Base-by-base conservation (phyloP, 2,113 vertebrate genomes). In the Triplophysa rosa region DNA sequence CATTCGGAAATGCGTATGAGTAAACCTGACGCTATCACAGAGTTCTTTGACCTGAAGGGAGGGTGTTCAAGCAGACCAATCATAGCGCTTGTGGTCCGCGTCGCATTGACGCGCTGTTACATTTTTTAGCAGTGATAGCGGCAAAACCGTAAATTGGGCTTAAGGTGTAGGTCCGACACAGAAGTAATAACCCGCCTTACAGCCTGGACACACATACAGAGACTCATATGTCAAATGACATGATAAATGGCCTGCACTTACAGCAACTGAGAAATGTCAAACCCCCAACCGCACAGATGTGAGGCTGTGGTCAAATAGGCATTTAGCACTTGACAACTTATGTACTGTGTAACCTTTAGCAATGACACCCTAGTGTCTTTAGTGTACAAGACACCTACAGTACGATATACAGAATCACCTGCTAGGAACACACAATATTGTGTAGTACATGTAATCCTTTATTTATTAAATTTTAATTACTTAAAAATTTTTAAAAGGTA, bases 221-320 rank as follows among this genome's bases (percentile, higher is more conserved):
- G 4, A n/a, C 8, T n/a, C 21, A 62, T 63, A 16, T 40, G 23
- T 49, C 23, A 59, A 63, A 26, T 7, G 10, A 29, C 16, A 63
- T 75, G 72, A 62, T 47, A 75, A 63, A 63, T 63, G 14, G 23
- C 40, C 59, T 19, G 70, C 58, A n/a, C 37, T 47, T 75, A 71
- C 56, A 26, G 68, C 24, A 56, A 56, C 10, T 56, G 26, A 61
- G 8, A 73, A 73, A 73, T 73, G 37, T 73, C 70, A 6, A 12
- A 73, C 52, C 56, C 54, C 21, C 56, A 61, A 73, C 56, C 54
- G 61, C n/a, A 29, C 4, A 71, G n/a, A 71, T 47, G 58, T 74
- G 37, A 47, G 10, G 58, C 23, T 63, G 72, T 14, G 5, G 58
- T n/a, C 40, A 59, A 72, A 72, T 5, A 29, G 67, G 21, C 21